Base-by-base conservation (phyloP, 2,797 vertebrate genomes). In the Pipistrellus pygmaeus region DNA sequence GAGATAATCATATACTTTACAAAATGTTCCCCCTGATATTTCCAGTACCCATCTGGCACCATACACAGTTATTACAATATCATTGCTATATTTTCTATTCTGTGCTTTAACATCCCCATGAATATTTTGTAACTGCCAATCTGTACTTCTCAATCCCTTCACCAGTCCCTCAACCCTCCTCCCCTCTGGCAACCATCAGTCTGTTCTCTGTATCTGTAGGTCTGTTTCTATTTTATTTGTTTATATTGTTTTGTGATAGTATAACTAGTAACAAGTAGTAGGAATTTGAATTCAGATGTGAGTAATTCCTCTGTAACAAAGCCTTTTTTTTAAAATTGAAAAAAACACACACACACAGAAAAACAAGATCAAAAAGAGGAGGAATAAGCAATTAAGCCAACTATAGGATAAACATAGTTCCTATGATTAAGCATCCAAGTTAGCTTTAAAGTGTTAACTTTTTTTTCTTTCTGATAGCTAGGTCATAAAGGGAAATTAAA, bases 221-320 rank as follows among this genome's bases (percentile, higher is more conserved):
- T 76, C 46, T 38, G 20, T 69, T 68, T 51, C 44, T 51, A 12
- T 48, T 75, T 48, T 73, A 27, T 75, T 76, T 32, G 5, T 51
- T 76, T 76, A 76, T 51, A 21, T 76, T 53, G 11, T 76, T 76
- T 27, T 76, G 21, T 53, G 20, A 46, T 57, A 88, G 73, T 64
- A 13, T 20, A 77, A 11, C 46, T 84, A 35, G 30, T 89, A 69
- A 68, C 21, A 53, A 13, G 9, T 48, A 17, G 10, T 64, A 75
- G 91, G 35, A 91, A 83, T 85, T 94, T 72, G 51, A 86, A 86
- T 88, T 90, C 3, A 83, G 20, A 77, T 88, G 9, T 60, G 10
- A 90, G 72, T 92, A 68, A 92, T 32, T 95, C 80, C 85, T 92
- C 62, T 71, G 12, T 78, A 62, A 62, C 6, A 60, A 23, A 75